Evolutionary conservation across 2,888 invertebrate species (phyloP).

Genomic region (Orthosia cruda): DNA sequence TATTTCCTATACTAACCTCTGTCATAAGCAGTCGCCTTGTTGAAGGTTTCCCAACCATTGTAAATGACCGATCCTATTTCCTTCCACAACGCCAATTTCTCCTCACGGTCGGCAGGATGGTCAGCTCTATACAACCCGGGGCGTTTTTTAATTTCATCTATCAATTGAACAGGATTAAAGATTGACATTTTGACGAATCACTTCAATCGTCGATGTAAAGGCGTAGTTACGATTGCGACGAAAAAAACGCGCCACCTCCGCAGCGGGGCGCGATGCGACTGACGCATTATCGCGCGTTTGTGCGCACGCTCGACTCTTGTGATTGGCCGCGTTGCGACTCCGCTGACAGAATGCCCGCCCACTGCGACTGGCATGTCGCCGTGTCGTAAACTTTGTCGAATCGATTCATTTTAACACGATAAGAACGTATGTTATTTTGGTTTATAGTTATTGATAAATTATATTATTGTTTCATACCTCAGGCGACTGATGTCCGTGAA

Average conservation of each 20-base stretch:
- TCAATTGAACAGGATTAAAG: constrained; percentile 82
- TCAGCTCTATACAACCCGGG: constrained; percentile 83
- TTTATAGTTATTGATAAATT: constrained; percentile 46
- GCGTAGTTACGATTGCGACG: constrained; percentile 70
- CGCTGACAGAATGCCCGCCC: constrained; percentile 73
- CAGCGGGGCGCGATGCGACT: constrained; percentile 77
- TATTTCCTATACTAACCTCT: constrained; percentile 78
- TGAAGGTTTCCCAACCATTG: constrained; percentile 82
- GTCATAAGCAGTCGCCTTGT: constrained; percentile 87
- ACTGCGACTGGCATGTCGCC: constrained; percentile 76
- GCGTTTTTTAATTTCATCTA: constrained; percentile 88
- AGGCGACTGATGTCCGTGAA: constrained; percentile 21
- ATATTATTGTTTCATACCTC: constrained; percentile 41
- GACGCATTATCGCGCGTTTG: constrained; percentile 75
- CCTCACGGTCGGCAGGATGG: constrained; percentile 89
- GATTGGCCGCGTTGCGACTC: constrained; percentile 74
- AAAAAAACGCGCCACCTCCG: constrained; percentile 78
- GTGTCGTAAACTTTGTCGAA: constrained; percentile 69
- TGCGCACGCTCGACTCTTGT: constrained; percentile 71
- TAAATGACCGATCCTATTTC: constrained; percentile 86
- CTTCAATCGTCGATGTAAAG: constrained; percentile 56
- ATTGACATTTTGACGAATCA: constrained; percentile 70
- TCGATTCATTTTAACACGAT: constrained; percentile 66
- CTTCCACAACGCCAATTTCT: constrained; percentile 86
- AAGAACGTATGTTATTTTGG: constrained; percentile 52